These are phyloP conservation scores for Noctua pronuba DNA, from an alignment of 2,888 invertebrate species.

Conservation along the genomic window DNA sequence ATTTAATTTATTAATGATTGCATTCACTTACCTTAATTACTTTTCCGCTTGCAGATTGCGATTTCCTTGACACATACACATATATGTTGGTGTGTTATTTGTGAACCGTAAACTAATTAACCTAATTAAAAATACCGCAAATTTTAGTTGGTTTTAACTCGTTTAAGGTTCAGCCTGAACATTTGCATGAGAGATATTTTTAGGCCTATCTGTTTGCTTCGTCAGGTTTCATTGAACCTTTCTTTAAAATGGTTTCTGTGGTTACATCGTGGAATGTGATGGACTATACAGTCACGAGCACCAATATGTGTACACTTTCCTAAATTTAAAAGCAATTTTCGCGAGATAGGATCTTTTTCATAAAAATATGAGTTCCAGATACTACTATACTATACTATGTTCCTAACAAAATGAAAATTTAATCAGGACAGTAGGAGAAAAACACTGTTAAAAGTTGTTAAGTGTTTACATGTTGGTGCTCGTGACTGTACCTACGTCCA, in stretches of 20 bases:
- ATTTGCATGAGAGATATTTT: not conserved
- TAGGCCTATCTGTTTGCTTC: not conserved
- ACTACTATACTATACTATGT: too few species aligned
- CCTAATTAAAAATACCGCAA: conserved; percentile 21
- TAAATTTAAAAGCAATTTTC: too few species aligned
- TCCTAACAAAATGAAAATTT: too few species aligned
- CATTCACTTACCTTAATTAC: conserved; percentile 60
- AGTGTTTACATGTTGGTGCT: too few species aligned
- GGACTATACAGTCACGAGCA: too few species aligned
- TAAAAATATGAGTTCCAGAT: too few species aligned
- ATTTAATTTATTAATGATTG: conserved; percentile 36
- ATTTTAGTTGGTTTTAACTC: not conserved
- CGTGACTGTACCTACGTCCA: too few species aligned
- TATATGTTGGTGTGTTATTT: conserved; percentile 21
- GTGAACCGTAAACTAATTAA: conserved; percentile 43
- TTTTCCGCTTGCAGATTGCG: conserved; percentile 35
- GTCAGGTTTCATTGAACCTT: not conserved
- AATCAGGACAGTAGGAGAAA: too few species aligned
- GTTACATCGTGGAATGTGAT: not conserved
- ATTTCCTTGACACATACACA: conserved; percentile 39
- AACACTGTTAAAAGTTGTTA: too few species aligned
- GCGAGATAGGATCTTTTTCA: too few species aligned
- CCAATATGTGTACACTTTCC: too few species aligned
- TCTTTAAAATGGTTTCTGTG: not conserved
- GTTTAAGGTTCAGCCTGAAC: not conserved